Conservation (phyloP, 2,888 invertebrate species). For the Epirrhoe tristata region DNA sequence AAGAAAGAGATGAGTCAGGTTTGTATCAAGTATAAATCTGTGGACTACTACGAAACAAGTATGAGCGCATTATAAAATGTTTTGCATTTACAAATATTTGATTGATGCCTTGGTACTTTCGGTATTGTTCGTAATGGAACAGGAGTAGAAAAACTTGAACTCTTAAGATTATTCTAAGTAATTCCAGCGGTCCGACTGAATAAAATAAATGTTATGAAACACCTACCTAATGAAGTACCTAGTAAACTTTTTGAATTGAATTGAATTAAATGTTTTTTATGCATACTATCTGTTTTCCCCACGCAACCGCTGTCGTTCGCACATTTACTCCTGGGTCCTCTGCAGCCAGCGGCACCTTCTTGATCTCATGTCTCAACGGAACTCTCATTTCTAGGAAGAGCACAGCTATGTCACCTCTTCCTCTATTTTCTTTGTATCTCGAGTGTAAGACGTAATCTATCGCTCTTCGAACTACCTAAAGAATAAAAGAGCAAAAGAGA, state of each 20-base stretch:
- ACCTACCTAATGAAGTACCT: too few relatives aligned
- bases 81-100: neutral
- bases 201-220: too few relatives aligned
- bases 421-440: neutral
- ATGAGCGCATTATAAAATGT: too few relatives aligned
- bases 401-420: conserved; percentile 10
- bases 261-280: too few relatives aligned
- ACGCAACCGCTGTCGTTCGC: neutral
- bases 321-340: neutral
- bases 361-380: conserved; percentile 14
- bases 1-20: too few relatives aligned
- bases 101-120: too few relatives aligned
- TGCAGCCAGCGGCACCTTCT: conserved; percentile 15
- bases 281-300: conserved; percentile 10
- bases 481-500: neutral
- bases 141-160: too few relatives aligned
- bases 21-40: too few relatives aligned
- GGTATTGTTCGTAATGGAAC: too few relatives aligned
- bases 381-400: conserved; percentile 8
- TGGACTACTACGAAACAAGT: too few relatives aligned
- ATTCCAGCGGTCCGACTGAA: neutral
- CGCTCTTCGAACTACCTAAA: conserved; percentile 2
- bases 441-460: conserved; percentile 3
- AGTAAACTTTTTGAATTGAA: too few relatives aligned
- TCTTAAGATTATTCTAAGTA: too few relatives aligned